These are phyloP conservation scores for Dryocosmus kuriphilus DNA, from an alignment of 2,888 invertebrate genomes.

Conservation along the genomic window DNA sequence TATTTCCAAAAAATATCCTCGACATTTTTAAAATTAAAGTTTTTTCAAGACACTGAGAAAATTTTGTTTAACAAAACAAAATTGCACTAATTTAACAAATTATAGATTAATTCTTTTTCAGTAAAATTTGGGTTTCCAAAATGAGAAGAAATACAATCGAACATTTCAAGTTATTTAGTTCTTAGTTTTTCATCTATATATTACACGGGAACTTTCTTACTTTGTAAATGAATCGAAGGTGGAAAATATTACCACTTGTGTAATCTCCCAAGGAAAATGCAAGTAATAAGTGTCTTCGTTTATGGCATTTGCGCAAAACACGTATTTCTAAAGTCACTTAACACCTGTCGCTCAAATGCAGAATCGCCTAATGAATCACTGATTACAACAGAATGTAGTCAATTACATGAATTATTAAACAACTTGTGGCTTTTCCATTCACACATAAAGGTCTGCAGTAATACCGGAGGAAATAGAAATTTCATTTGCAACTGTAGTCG, in stretches of 20 bases:
- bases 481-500: not conserved
- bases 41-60: too few species aligned
- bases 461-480: not conserved
- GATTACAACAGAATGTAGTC: not conserved
- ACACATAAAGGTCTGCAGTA: not conserved
- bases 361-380: conserved; percentile 24
- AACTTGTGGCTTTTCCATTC: conserved; percentile 8
- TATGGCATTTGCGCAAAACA: conserved; percentile 13
- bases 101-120: too few species aligned
- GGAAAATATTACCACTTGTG: conserved; percentile 6
- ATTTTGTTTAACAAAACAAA: too few species aligned
- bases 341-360: conserved; percentile 10
- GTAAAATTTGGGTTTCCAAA: too few species aligned
- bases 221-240: not conserved
- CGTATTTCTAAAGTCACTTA: conserved; percentile 13
- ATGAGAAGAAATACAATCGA: too few species aligned
- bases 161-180: too few species aligned
- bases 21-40: too few species aligned
- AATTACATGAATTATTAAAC: not conserved
- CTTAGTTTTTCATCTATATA: too few species aligned
- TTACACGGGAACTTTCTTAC: too few species aligned
- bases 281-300: not conserved
- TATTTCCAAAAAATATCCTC: too few species aligned
- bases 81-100: too few species aligned
- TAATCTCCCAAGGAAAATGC: not conserved